A percentile compares a stretch with the other conserved stretches of the same genome.
phyloP scores from a whole-genome alignment of 2,888 invertebrate genomes.

The Zootermopsis nevadensis region DNA sequence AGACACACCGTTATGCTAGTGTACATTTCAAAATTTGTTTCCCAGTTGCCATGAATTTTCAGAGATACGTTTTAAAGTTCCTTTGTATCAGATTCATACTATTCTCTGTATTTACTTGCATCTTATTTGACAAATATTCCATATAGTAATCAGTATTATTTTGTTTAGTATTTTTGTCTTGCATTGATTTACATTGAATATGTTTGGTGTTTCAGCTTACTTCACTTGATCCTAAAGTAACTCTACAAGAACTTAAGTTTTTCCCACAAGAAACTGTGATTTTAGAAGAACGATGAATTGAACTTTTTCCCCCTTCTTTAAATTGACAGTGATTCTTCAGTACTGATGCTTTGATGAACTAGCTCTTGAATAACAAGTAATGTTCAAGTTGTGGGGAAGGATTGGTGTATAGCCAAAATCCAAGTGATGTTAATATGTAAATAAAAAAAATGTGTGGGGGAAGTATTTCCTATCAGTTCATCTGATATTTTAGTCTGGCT shows the following conservation, averaged over 20 bases:
- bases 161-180: too few species aligned
- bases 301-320: neutral
- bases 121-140: too few species aligned
- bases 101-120: too few species aligned
- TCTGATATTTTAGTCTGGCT: constrained; percentile 38
- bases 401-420: constrained; percentile 12
- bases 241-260: constrained; percentile 85
- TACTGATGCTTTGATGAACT: neutral
- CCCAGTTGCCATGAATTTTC: too few species aligned
- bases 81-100: too few species aligned
- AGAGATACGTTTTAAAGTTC: too few species aligned
- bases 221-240: constrained; percentile 77
- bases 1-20: too few species aligned
- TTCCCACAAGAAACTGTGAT: constrained; percentile 95
- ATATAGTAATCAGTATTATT: too few species aligned
- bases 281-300: constrained; percentile 88
- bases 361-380: neutral
- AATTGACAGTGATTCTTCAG: constrained; percentile 7
- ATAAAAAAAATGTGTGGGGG: constrained; percentile 28
- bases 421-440: constrained; percentile 40
- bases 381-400: constrained; percentile 4
- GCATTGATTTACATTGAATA: too few species aligned
- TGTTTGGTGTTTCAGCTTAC: constrained; percentile 73
- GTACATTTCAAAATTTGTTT: too few species aligned
- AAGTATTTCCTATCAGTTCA: constrained; percentile 19